Evolutionary conservation across 2,888 invertebrate species (phyloP), one percentile per base, ranked within the genome.

Genomic region (Craniophora ligustri): DNA sequence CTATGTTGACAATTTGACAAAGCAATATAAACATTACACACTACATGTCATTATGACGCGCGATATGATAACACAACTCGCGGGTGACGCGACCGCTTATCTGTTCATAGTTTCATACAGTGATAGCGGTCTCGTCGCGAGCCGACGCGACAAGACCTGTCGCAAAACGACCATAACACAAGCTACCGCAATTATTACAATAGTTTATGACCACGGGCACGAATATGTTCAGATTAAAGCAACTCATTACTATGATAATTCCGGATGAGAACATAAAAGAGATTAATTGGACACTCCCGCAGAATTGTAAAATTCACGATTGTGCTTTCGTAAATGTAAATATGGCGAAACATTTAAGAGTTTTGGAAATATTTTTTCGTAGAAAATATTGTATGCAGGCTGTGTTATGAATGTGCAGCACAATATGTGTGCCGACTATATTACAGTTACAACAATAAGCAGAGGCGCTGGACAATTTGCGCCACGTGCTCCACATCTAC

Each of bases 181-280:
- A 47, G 67, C 49, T 55, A 51, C 47, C 50, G 45, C 54, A 61
- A 71, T 56, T 60, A 70, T 65, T 59, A 63, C 45, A 63, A 58
- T 62, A 72, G 47, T 57, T 68, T 70, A 75, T 68, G 60, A 63
- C 60, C 55, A 63, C 48, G 32, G 62, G 44, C 36, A 53, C 51
- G 46, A n/a, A n/a, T n/a, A n/a, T n/a, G n/a, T 28, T 39, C 34
- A 30, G 42, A 55, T 46, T 58, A 75, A 69, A 70, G 64, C 50
- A 67, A 60, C 71, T 74, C 71, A 77, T 77, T 75, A 66, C 64
- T 66, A 73, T 68, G 69, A 72, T 79, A 72, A 76, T 73, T 68
- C 65, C 51, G 38, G 53, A 60, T 46, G 50, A 35, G 51, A 53
- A 54, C 61, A 66, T 76, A 72, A 76, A 73, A 69, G 55, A 67